Conservation (phyloP, 2,888 invertebrate species). For the Branchipolynoe longqiensis region DNA sequence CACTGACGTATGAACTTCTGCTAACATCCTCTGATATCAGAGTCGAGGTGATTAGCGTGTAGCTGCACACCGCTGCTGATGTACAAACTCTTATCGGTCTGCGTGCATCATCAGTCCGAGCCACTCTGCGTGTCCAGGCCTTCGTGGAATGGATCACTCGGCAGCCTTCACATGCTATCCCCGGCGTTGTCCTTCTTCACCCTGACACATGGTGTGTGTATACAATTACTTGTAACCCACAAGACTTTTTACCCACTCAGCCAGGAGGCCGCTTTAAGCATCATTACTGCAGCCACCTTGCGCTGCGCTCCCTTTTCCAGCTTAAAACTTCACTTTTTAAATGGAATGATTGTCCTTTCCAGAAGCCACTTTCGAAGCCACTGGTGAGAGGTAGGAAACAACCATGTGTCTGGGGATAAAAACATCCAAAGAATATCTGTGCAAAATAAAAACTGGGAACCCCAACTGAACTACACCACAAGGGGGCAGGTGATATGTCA, state of each 20-base stretch:
- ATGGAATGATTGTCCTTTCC: too few species aligned
- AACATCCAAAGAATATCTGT: too few species aligned
- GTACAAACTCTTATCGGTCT: background rate
- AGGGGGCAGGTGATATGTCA: too few species aligned
- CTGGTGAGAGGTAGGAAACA: constrained; percentile 23
- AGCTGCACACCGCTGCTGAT: too few species aligned
- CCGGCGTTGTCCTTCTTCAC: background rate
- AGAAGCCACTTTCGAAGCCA: constrained; percentile 19
- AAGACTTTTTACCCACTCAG: constrained; percentile 5
- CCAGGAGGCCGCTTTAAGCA: background rate
- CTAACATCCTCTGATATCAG: too few species aligned
- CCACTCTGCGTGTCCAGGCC: background rate
- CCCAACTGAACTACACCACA: too few species aligned
- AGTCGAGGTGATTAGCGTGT: too few species aligned
- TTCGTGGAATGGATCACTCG: background rate
- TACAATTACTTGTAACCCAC: background rate
- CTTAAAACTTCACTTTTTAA: background rate
- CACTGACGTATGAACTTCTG: too few species aligned
- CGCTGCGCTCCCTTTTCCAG: background rate
- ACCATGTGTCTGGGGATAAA: constrained; percentile 32
- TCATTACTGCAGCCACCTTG: background rate
- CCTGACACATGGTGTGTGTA: background rate
- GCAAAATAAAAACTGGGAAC: too few species aligned
- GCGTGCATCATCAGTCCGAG: constrained; percentile 14
- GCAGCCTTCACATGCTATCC: background rate